Conservation (phyloP, 2,888 invertebrate genomes). For the Seira ritae region DNA sequence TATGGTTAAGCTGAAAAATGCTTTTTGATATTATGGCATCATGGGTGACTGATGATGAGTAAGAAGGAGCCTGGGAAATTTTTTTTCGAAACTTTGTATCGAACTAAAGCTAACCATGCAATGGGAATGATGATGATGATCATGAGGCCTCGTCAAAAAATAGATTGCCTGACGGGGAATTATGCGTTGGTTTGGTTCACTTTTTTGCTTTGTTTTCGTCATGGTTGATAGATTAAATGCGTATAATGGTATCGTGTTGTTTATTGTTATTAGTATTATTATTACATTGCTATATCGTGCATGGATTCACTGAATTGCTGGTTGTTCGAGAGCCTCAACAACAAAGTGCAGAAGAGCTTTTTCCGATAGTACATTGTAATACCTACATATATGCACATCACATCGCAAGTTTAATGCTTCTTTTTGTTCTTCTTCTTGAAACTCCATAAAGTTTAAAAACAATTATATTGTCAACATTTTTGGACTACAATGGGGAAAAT, state of each 20-base stretch:
- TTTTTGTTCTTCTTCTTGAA: conserved; percentile 8
- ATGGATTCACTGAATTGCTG: conserved; percentile 8
- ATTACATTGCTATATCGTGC: conserved; percentile 8
- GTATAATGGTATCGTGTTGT: conserved; percentile 27
- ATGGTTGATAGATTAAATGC: conserved; percentile 35
- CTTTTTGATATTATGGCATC: conserved; percentile 40
- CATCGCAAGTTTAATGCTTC: neutral
- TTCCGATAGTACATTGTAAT: too few species aligned
- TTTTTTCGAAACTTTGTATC: conserved; percentile 25
- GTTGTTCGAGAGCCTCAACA: neutral
- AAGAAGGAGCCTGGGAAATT: conserved; percentile 63
- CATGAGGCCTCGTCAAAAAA: neutral
- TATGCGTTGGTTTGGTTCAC: conserved; percentile 7
- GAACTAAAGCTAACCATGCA: neutral
- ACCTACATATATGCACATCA: too few species aligned
- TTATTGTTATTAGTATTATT: conserved; percentile 11
- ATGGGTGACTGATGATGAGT: conserved; percentile 65
- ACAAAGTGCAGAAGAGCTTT: neutral
- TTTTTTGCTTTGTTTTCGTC: conserved; percentile 40
- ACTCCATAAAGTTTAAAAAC: conserved; percentile 37
- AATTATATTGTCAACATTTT: conserved; percentile 45
- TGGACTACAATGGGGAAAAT: neutral
- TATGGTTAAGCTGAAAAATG: conserved; percentile 10
- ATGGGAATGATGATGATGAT: neutral
- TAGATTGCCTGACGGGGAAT: conserved; percentile 45